A percentile compares a stretch with the other conserved stretches of the same genome.
Evolutionary conservation across 1,140 invertebrate genomes (phyloP).

Genomic region (Teleopsis dalmanni): DNA sequence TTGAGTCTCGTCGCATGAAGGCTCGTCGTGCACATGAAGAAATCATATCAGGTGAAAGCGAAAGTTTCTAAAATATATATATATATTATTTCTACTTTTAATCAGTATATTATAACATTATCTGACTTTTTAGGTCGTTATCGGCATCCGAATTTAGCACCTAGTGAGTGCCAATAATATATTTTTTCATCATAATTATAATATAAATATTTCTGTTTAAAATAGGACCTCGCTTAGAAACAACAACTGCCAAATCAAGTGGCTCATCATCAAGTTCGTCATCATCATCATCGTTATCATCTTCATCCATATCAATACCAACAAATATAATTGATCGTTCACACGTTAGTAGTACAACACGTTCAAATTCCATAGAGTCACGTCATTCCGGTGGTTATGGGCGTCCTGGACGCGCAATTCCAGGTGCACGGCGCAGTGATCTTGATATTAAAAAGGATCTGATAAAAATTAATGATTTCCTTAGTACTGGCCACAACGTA

Average conservation of each 20-base stretch:
- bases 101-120: too few relatives aligned
- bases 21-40: conserved; percentile 41
- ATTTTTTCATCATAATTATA: not conserved
- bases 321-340: conserved; percentile 17
- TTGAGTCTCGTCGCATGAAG: conserved; percentile 37
- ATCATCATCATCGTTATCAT: conserved; percentile 26
- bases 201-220: not conserved
- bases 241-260: conserved; percentile 7
- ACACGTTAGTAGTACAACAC: conserved; percentile 34
- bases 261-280: conserved; percentile 17
- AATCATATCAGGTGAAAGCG: conserved; percentile 41
- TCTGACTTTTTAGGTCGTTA: too few relatives aligned
- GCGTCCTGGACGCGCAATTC: conserved; percentile 24
- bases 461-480: conserved; percentile 24
- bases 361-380: conserved; percentile 29
- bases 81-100: too few relatives aligned
- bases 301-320: conserved; percentile 28
- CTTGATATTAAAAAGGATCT: conserved; percentile 37
- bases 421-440: conserved; percentile 34
- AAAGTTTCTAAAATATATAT: too few relatives aligned
- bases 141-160: conserved; percentile 37
- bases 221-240: conserved; percentile 25
- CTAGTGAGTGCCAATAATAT: conserved; percentile 20
- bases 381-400: conserved; percentile 39
- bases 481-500: conserved; percentile 13